These are phyloP conservation scores for Balanococcus diminutus DNA, from an alignment of 2,888 invertebrate species.

Conservation along the genomic window DNA sequence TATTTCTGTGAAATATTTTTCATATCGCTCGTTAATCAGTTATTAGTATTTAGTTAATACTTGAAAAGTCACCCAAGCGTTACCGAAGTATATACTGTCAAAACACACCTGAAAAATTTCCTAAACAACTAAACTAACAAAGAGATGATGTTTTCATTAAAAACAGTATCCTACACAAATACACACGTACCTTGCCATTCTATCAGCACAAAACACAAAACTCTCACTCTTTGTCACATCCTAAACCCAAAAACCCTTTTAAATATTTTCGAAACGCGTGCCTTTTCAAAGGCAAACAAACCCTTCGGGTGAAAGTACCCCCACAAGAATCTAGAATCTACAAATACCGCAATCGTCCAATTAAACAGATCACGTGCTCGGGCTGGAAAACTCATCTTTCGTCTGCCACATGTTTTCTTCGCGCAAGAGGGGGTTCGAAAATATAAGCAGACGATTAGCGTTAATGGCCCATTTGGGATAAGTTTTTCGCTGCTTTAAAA, in stretches of 20 bases:
- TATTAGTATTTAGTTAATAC: slow-evolving; percentile 33
- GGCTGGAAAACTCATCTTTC: background rate
- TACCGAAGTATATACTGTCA: slow-evolving; percentile 17
- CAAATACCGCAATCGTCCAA: background rate
- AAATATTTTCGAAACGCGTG: background rate
- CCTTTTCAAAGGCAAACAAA: background rate
- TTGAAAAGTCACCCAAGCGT: slow-evolving; percentile 31
- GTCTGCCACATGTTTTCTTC: background rate
- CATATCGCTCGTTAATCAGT: slow-evolving; percentile 18
- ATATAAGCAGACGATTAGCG: background rate
- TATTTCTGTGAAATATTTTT: slow-evolving; percentile 13
- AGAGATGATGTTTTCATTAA: slow-evolving; percentile 11
- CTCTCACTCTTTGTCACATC: background rate
- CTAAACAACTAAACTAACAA: slow-evolving; percentile 28
- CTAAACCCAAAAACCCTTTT: background rate
- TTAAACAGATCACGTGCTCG: background rate
- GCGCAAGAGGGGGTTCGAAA: background rate
- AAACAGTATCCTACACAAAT: slow-evolving; percentile 6
- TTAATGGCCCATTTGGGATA: background rate
- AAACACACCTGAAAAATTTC: slow-evolving; percentile 37
- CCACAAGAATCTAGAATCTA: background rate
- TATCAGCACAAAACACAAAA: background rate
- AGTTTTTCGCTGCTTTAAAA: slow-evolving; percentile 27
- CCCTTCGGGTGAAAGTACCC: background rate
- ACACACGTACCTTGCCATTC: background rate